Evolutionary conservation across 2,113 vertebrate genomes (phyloP), one percentile per base, ranked within the genome.

Genomic region (Tretioscincus oriximinensis): DNA sequence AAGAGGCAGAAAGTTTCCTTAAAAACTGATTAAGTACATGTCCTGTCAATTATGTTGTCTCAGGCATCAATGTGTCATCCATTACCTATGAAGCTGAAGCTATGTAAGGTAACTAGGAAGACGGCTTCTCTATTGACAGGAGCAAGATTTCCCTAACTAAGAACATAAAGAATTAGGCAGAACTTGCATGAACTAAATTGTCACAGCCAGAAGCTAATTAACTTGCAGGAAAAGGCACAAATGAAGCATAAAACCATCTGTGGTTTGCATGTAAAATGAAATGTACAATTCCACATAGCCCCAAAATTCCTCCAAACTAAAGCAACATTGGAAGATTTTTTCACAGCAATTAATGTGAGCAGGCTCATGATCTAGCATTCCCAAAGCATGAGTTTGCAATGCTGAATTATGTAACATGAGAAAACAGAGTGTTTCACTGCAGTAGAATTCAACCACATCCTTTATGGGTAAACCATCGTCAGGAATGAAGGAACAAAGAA

Each of bases 401-500:
- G 72, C 61, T 76, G 0, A 11, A 9, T 12, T 64, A 66, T 0
- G 1, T 51, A 72, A 29, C 67, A 84, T 82, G 73, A 76, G 74
- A 81, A 84, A 72, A 81, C 24, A 84, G 60, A 16, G 65, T 75
- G 26, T 60, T 22, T 78, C 72, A 82, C 16, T 78, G 78, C 29
- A 67, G 64, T 84, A 78, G 84, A 85, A 84, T 71, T 70, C 74
- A 87, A 64, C 1, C 1, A 75, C 71, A 73, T 84, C 81, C 71
- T 74, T 73, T 68, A 49, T 79, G 51, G 70, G 41, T 14, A 80
- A 81, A 80, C 1, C 74, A 83, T 83, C 49, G 61, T 68, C 31
- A 47, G 16, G 64, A 73, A 63, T 29, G 31, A 49, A 35, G 12
- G 54, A n/a, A 67, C 21, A 1, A 75, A 77, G 85, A 86, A 66